Evolutionary conservation across 2,113 vertebrate species (phyloP).

Genomic region (Pungitius pungitius): DNA sequence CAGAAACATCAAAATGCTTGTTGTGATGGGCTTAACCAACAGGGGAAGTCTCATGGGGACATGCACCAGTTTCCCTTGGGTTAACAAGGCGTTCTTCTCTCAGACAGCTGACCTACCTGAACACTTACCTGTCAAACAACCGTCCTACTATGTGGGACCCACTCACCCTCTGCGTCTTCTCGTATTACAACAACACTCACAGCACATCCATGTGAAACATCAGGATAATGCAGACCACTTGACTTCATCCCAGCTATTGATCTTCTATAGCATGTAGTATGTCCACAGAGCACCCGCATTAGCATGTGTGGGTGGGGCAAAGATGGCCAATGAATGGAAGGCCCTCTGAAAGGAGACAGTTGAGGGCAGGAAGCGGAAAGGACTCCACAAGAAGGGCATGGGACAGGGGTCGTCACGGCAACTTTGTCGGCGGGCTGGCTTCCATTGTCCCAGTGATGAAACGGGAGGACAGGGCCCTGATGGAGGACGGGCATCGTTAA

Average conservation of each 20-base stretch:
- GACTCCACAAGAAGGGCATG: constrained; percentile 35
- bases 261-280: constrained; percentile 18
- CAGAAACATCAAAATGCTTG: too few relatives aligned
- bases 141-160: background rate
- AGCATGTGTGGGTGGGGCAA: constrained; percentile 62
- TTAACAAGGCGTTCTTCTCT: constrained; percentile 2
- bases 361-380: constrained; percentile 31
- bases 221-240: background rate
- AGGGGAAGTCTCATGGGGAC: too few relatives aligned
- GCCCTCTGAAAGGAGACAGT: constrained; percentile 53
- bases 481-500: constrained; percentile 74
- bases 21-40: too few relatives aligned
- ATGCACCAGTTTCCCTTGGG: too few relatives aligned
- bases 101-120: constrained; percentile 10
- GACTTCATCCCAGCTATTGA: constrained; percentile 36
- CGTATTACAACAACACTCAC: constrained; percentile 8
- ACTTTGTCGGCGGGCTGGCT: constrained; percentile 70
- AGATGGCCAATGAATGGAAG: constrained; percentile 79
- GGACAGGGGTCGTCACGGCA: constrained; percentile 79
- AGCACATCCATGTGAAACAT: constrained; percentile 9
- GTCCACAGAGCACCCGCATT: constrained; percentile 41
- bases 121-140: constrained; percentile 15
- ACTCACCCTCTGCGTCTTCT: background rate
- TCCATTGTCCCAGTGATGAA: constrained; percentile 74
- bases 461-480: constrained; percentile 62